phyloP scores from a whole-genome alignment of 2,113 vertebrate genomes.

The Nothocercus nigrocapillus region DNA sequence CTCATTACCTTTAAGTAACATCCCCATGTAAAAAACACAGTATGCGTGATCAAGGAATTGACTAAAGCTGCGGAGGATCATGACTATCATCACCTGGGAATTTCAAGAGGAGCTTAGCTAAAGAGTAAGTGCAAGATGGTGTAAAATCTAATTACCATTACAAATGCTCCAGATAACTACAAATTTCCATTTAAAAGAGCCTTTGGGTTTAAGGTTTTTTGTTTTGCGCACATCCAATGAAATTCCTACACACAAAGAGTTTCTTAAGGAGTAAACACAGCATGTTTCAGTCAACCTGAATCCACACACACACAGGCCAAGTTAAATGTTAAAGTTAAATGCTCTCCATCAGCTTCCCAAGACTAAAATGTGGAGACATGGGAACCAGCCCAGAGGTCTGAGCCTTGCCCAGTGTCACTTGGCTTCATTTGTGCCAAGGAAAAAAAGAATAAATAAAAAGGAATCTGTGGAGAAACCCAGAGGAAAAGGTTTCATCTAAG shows the following conservation, averaged over 20 bases:
- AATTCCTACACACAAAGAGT: not conserved
- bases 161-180: not conserved
- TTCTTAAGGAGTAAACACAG: not conserved
- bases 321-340: not conserved
- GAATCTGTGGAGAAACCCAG: not conserved
- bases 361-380: not conserved
- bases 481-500: not conserved
- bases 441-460: not conserved
- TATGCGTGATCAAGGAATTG: not conserved
- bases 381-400: not conserved
- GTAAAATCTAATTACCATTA: not conserved
- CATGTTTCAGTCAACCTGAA: not conserved
- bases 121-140: not conserved
- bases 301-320: not conserved
- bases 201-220: not conserved
- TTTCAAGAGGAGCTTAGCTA: not conserved
- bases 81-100: not conserved
- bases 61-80: not conserved
- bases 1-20: not conserved
- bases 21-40: not conserved
- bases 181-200: not conserved
- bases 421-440: not conserved
- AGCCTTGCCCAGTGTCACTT: slow-evolving; percentile 21
- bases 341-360: not conserved
- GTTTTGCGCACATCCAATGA: not conserved